Evolutionary conservation across 1,140 invertebrate genomes (phyloP), one percentile per base, ranked within the genome.

Genomic region (Telenomus remus): DNA sequence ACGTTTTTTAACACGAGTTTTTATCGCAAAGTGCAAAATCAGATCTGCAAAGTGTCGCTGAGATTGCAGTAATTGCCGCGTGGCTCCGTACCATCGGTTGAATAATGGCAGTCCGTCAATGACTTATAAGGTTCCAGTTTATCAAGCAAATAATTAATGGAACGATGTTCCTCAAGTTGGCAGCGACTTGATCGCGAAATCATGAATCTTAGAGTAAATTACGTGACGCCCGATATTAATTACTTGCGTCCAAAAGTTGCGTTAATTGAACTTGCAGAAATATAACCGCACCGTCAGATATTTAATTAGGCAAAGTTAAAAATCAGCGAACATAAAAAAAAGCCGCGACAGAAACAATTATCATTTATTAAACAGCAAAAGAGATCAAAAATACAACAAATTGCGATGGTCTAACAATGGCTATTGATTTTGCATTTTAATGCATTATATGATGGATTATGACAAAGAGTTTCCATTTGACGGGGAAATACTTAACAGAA

Each of bases 121-220:
- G 64, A 75, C 69, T 76, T 76, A 76, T 76, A 70, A 76, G 60
- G 61, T 61, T 16, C 73, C 16, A 63, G 66, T 72, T 77, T 72
- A 72, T 68, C 57, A 56, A 66, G 57, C 57, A 59, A 68, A 64
- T 77, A 77, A 77, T 77, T 72, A 64, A 77, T 77, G 75, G 68
- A 77, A 63, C 69, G 73, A 70, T 66, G 69, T 69, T 69, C 57
- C 37, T 9, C 48, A 11, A 72, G 69, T 77, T 72, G 13, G 43
- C 34, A 77, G 19, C 19, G 19, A 73, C 53, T 77, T 64, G 68
- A 77, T 77, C 69, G 75, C 69, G 69, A 73, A 65, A 57, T 78
- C 75, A 64, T 78, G 73, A 78, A 78, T 78, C 75, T 65, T 55
- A 44, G 69, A 63, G 63, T 72, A 70, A 79, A 79, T 76, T 79